Evolutionary conservation across 2,797 vertebrate genomes (phyloP).

Genomic region (Pempheris klunzingeri): DNA sequence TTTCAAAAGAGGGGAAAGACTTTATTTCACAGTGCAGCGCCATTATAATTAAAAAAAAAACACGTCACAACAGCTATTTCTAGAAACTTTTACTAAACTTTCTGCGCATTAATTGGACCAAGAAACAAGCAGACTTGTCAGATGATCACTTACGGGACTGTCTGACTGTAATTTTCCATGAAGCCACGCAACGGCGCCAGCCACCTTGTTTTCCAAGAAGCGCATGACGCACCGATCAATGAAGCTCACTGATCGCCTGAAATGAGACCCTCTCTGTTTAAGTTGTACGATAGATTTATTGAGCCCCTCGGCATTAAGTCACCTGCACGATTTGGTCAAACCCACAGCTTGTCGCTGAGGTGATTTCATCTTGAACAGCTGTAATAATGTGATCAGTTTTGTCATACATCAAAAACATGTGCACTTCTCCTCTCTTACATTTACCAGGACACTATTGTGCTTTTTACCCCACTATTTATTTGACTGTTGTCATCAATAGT

Average conservation of each 20-base stretch:
- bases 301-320: background rate
- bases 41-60: too few species aligned
- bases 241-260: background rate
- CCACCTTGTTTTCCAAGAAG: constrained; percentile 49
- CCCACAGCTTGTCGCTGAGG: background rate
- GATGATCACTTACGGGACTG: background rate
- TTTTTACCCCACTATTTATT: background rate
- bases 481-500: too few species aligned
- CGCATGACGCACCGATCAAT: background rate
- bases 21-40: background rate
- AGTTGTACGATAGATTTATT: background rate
- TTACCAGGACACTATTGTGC: too few species aligned
- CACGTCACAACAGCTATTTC: background rate
- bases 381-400: background rate
- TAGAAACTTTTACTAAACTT: background rate
- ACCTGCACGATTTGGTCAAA: background rate
- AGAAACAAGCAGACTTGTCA: background rate
- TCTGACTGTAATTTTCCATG: constrained; percentile 53
- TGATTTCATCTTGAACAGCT: background rate
- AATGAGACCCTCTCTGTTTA: background rate
- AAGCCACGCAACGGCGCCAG: constrained; percentile 74
- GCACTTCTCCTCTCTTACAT: too few species aligned
- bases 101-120: too few species aligned
- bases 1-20: background rate
- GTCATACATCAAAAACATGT: background rate